Conservation (phyloP, 2,113 vertebrate genomes). For the Pachyramphus minor region DNA sequence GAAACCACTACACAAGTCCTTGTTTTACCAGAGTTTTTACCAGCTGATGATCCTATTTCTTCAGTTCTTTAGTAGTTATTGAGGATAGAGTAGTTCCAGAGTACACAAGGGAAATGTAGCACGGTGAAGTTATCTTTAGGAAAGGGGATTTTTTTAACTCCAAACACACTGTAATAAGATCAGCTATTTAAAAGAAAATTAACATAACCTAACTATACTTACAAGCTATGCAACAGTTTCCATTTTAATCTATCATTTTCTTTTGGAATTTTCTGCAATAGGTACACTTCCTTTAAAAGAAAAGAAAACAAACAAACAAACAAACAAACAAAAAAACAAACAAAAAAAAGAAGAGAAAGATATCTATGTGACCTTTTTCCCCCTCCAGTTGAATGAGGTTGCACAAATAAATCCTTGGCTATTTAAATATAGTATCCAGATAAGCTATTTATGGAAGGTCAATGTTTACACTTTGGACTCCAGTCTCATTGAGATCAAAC, state of each 20-base stretch:
- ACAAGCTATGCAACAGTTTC: neutral
- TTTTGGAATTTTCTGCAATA: neutral
- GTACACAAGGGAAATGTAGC: neutral
- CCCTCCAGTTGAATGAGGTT: neutral
- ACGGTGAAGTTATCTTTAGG: neutral
- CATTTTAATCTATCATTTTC: neutral
- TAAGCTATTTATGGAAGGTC: neutral
- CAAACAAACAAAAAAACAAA: neutral
- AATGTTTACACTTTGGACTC: neutral
- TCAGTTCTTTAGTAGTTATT: neutral
- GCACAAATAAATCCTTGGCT: neutral
- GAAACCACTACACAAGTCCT: accelerated
- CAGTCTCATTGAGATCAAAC: neutral
- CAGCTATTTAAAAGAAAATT: neutral
- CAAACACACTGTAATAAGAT: neutral
- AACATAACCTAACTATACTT: neutral
- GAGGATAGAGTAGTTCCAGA: neutral
- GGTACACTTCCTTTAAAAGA: neutral
- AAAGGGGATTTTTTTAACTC: neutral
- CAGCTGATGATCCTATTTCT: neutral
- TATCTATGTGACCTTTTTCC: neutral
- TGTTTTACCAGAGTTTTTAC: neutral
- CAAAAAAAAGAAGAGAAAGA: neutral
- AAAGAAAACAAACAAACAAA: neutral
- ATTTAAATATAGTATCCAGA: neutral